Evolutionary conservation across 2,113 vertebrate species (phyloP).

Genomic region (Psammodynastes pulverulentus): DNA sequence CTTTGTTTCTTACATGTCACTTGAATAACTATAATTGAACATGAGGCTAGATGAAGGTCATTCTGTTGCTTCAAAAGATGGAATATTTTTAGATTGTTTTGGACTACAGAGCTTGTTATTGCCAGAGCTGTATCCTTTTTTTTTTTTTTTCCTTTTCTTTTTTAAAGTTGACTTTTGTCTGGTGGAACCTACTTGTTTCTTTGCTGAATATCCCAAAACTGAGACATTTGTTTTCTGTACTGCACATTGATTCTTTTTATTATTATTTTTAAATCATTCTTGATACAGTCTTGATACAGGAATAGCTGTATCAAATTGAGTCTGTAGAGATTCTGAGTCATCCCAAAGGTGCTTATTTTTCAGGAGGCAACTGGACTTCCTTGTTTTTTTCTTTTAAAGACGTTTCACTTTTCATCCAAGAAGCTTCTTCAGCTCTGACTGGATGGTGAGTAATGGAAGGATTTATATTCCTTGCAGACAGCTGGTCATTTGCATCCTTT

Average conservation of each 20-base stretch:
- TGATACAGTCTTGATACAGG: not conserved
- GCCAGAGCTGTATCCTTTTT: conserved; percentile 6
- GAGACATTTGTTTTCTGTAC: not conserved
- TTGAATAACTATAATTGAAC: conserved; percentile 37
- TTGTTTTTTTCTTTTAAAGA: no score
- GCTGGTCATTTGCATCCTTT: no score
- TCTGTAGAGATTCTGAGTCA: no score
- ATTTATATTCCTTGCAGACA: no score
- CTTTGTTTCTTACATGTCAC: conserved; percentile 35
- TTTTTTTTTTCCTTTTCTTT: conserved; percentile 7
- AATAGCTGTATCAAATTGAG: not conserved
- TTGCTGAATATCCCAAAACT: conserved; percentile 15
- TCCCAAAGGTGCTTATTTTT: no score
- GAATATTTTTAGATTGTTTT: conserved; percentile 43
- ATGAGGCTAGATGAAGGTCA: conserved; percentile 33
- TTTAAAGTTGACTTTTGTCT: conserved; percentile 21
- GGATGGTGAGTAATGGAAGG: no score
- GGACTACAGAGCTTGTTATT: conserved; percentile 26
- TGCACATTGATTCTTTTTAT: conserved; percentile 24
- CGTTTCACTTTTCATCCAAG: no score
- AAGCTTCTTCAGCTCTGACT: no score
- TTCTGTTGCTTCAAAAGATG: not conserved
- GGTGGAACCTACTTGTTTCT: conserved; percentile 17
- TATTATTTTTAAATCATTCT: not conserved
- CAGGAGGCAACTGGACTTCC: no score